Base-by-base conservation (phyloP, 2,113 vertebrate species). In the Polypterus senegalus region DNA sequence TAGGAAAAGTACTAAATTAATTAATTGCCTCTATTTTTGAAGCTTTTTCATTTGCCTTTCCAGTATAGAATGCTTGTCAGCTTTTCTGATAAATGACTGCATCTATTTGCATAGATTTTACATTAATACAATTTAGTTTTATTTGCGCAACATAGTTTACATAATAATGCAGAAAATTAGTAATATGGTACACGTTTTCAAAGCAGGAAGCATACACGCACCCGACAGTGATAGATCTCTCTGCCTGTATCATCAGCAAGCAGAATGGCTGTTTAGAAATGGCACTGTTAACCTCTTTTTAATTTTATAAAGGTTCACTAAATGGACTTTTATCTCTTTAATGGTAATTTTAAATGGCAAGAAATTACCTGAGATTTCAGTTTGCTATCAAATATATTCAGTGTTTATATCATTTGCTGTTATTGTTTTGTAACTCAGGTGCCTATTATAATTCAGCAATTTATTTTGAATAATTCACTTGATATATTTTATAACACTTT, bases 41-140 rank as follows among this genome's bases (percentile, higher is more conserved):
- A 83, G 83, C 83, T 83, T 84, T 89, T 90, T 81, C 83, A 81
- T 90, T 83, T 84, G 81, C 83, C 83, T 83, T 79, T 84, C 83
- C 91, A 92, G 90, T 92, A 93, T 91, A 88, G 88, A 88, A 88
- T 86, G 90, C 89, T 91, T 96, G 92, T 93, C 94, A 95, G 88
- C 83, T 82, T 86, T 74, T 65, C 78, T 96, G 93, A 97, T 93
- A 89, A 92, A 97, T 94, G 89, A 91, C 89, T 88, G 85, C 83
- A 88, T 91, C 77, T 79, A 94, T 98, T 98, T 95, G 92, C 93
- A 97, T 97, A 89, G 89, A 89, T 95, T 96, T 91, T 89, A 83
- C 87, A 89, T 86, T 84, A 88, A 86, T 88, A 85, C 82, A 84
- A 86, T 88, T 88, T 84, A 84, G 86, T 85, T 89, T 87, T 89